phyloP scores from a whole-genome alignment of 53 echinoderm and acorn worm species.

The Henricia sp. region DNA sequence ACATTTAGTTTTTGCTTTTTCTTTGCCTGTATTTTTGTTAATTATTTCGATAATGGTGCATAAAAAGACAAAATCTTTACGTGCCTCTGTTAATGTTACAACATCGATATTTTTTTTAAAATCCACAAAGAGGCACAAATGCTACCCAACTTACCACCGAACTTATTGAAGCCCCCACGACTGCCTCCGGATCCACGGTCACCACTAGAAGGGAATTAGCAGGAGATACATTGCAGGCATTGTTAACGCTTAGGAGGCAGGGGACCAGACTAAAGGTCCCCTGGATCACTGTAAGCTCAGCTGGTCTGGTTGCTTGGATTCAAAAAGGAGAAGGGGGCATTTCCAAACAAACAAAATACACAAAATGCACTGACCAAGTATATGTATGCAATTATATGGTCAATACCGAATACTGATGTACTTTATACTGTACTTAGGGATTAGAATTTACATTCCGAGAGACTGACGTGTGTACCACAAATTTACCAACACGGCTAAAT shows the following conservation, averaged over 20 bases:
- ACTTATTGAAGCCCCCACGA: slow-evolving; percentile 92
- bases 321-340: slow-evolving; percentile 3
- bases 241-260: slow-evolving; percentile 58
- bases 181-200: slow-evolving; percentile 80
- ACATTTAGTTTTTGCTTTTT: too few species aligned
- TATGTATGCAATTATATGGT: background rate
- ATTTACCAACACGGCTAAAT: too few species aligned
- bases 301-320: background rate
- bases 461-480: too few species aligned
- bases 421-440: too few species aligned
- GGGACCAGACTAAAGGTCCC: slow-evolving; percentile 41
- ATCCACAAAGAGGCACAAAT: slow-evolving; percentile 42
- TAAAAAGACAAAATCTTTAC: too few species aligned
- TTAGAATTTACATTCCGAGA: too few species aligned
- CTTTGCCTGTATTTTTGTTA: too few species aligned
- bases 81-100: too few species aligned
- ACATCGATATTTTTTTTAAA: too few species aligned
- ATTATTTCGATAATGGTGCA: too few species aligned
- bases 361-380: background rate
- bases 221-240: slow-evolving; percentile 57
- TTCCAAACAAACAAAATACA: slow-evolving; percentile 24
- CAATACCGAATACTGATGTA: too few species aligned
- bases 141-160: slow-evolving; percentile 84
- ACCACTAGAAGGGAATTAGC: slow-evolving; percentile 78
- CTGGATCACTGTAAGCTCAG: slow-evolving; percentile 65